Evolutionary conservation across 1,140 invertebrate species (phyloP).

Genomic region (Bombyx mandarina): DNA sequence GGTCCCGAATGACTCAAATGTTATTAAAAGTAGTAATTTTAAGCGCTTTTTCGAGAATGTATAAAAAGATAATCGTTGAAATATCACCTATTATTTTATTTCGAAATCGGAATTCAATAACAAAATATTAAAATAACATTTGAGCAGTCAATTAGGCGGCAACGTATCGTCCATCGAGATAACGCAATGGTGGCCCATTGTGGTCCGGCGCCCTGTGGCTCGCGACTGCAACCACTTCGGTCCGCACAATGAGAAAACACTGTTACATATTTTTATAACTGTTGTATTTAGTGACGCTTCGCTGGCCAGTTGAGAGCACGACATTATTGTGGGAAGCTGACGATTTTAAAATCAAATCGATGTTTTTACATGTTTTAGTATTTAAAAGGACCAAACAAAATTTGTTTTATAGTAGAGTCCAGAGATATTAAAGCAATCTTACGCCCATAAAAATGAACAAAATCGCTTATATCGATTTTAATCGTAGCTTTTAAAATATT

Average conservation of each 20-base stretch:
- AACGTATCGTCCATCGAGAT: conserved; percentile 66
- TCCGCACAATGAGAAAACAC: conserved; percentile 35
- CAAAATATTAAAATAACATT: conserved; percentile 66
- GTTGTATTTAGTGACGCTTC: conserved; percentile 47
- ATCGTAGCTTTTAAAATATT: too few relatives aligned
- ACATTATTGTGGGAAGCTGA: conserved; percentile 50
- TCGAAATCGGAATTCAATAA: conserved; percentile 41
- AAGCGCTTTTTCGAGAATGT: too few relatives aligned
- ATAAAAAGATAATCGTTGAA: not conserved
- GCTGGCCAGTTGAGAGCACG: conserved; percentile 41
- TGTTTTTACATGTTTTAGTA: too few relatives aligned
- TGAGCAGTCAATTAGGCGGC: conserved; percentile 68
- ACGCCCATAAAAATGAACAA: too few relatives aligned
- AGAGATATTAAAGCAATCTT: too few relatives aligned
- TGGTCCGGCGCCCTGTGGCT: conserved; percentile 46
- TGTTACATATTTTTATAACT: conserved; percentile 60
- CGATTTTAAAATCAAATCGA: too few relatives aligned
- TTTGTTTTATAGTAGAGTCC: too few relatives aligned
- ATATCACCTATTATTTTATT: not conserved
- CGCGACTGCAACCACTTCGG: conserved; percentile 28
- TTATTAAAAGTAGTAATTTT: too few relatives aligned
- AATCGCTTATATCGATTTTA: too few relatives aligned
- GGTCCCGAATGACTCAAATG: too few relatives aligned
- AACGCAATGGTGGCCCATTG: conserved; percentile 64
- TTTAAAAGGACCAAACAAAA: too few relatives aligned